phyloP scores from a whole-genome alignment of 2,888 invertebrate species.

The Parnassius glacialis region DNA sequence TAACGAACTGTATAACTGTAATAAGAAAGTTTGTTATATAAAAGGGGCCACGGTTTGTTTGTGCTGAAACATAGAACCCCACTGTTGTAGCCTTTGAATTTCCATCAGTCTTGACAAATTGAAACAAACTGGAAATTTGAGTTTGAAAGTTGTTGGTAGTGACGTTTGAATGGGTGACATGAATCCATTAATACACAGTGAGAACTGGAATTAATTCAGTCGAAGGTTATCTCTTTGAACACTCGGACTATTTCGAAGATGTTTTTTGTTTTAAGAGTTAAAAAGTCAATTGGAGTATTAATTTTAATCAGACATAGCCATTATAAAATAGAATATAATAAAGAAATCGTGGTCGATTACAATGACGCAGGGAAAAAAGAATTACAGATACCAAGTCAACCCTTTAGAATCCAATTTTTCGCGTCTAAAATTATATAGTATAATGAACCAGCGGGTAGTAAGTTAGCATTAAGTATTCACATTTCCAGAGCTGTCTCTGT shows the following conservation, averaged over 20 bases:
- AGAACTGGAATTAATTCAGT: constrained; percentile 71
- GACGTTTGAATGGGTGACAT: constrained; percentile 54
- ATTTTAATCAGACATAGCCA: neutral
- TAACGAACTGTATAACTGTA: constrained; percentile 36
- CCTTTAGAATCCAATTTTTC: constrained; percentile 65
- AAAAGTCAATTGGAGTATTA: neutral
- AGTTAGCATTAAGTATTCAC: constrained; percentile 79
- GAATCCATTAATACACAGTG: constrained; percentile 67
- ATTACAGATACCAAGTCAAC: constrained; percentile 37
- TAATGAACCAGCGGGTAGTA: constrained; percentile 78
- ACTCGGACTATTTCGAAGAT: constrained; percentile 27
- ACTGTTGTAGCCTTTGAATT: constrained; percentile 63
- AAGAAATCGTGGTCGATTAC: constrained; percentile 14
- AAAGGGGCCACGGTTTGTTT: constrained; percentile 60
- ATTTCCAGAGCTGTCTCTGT: constrained; percentile 76
- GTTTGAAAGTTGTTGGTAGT: constrained; percentile 56
- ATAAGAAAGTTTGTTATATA: constrained; percentile 40
- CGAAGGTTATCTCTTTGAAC: constrained; percentile 49
- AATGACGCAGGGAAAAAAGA: constrained; percentile 25
- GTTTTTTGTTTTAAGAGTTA: neutral
- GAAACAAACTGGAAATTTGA: constrained; percentile 70
- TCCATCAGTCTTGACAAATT: constrained; percentile 69
- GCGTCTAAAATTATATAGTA: constrained; percentile 73
- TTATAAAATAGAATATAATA: constrained; percentile 1
- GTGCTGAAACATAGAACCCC: constrained; percentile 38